phyloP scores from a whole-genome alignment of 1,140 invertebrate species.

The Dysdera silvatica region DNA sequence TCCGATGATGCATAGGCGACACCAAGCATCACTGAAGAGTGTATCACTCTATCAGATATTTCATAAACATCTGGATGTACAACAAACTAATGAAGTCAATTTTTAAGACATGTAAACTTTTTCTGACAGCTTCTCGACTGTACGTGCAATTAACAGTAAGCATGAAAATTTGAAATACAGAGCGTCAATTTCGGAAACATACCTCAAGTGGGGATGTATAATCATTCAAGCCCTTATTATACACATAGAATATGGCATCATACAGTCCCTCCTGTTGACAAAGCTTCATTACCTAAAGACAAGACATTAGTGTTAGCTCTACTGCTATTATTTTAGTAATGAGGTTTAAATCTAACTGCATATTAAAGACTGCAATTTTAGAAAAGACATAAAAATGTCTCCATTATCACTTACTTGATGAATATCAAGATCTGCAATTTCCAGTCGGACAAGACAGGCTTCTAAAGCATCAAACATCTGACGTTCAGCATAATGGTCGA shows the following conservation, averaged over 20 bases:
- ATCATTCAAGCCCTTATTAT: slow-evolving; percentile 74
- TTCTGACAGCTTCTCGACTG: too few relatives aligned
- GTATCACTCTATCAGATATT: too few relatives aligned
- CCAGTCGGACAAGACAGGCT: slow-evolving; percentile 67
- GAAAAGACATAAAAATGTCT: neutral
- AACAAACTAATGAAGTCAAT: too few relatives aligned
- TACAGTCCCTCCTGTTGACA: slow-evolving; percentile 69
- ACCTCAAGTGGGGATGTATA: slow-evolving; percentile 72
- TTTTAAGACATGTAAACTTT: too few relatives aligned
- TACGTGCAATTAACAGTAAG: too few relatives aligned
- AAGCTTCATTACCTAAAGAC: slow-evolving; percentile 56
- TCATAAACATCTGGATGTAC: too few relatives aligned
- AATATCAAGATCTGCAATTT: slow-evolving; percentile 76
- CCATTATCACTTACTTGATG: slow-evolving; percentile 57
- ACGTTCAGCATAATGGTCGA: slow-evolving; percentile 48
- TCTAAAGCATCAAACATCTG: slow-evolving; percentile 58
- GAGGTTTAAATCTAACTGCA: neutral
- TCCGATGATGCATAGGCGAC: too few relatives aligned
- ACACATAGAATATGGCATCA: slow-evolving; percentile 80
- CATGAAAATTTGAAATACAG: too few relatives aligned
- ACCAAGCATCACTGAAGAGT: too few relatives aligned
- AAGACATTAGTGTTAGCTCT: slow-evolving; percentile 3
- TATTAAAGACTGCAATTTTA: slow-evolving; percentile 5
- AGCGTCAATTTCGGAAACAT: too few relatives aligned
- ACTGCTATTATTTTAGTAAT: neutral